Conservation (phyloP, 2,888 invertebrate genomes). For the Anagyrus pseudococci region DNA sequence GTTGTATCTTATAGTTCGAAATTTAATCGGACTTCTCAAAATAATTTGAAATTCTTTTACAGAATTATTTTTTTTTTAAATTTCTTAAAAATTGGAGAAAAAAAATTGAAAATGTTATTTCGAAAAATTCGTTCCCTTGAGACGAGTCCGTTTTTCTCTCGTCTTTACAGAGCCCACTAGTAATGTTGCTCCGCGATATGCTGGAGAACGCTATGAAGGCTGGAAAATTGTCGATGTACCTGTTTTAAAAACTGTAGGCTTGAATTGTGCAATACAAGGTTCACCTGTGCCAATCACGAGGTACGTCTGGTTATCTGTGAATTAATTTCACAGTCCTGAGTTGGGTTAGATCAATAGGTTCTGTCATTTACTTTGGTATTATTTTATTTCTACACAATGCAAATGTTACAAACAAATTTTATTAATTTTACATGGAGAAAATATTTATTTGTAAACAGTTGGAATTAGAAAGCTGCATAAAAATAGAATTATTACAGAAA, state of each 20-base stretch:
- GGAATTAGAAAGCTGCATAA: neutral
- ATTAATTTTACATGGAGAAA: conserved; percentile 4
- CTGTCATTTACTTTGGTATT: conserved; percentile 10
- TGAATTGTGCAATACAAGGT: conserved; percentile 77
- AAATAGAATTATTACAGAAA: neutral
- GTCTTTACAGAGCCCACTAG: conserved; percentile 70
- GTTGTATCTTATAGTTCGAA: no score
- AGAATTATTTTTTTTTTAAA: no score
- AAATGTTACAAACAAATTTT: conserved; percentile 3
- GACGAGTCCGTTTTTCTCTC: conserved; percentile 26
- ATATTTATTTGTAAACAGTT: conserved; percentile 3
- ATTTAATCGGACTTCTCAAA: no score
- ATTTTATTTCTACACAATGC: neutral
- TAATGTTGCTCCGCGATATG: conserved; percentile 69
- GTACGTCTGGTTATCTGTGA: conserved; percentile 60
- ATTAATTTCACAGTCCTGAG: conserved; percentile 12
- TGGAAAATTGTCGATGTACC: conserved; percentile 63
- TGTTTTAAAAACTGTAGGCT: conserved; percentile 61
- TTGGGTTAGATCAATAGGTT: conserved; percentile 11
- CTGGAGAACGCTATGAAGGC: conserved; percentile 64
- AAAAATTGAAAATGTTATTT: neutral
- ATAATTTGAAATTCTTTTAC: neutral
- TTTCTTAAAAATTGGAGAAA: no score
- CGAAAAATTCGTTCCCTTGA: conserved; percentile 1
- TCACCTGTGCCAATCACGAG: conserved; percentile 78